A percentile compares a stretch with the other conserved stretches of the same genome.
phyloP scores from a whole-genome alignment of 92 coral and sea anemone species.

The Porites lobata region DNA sequence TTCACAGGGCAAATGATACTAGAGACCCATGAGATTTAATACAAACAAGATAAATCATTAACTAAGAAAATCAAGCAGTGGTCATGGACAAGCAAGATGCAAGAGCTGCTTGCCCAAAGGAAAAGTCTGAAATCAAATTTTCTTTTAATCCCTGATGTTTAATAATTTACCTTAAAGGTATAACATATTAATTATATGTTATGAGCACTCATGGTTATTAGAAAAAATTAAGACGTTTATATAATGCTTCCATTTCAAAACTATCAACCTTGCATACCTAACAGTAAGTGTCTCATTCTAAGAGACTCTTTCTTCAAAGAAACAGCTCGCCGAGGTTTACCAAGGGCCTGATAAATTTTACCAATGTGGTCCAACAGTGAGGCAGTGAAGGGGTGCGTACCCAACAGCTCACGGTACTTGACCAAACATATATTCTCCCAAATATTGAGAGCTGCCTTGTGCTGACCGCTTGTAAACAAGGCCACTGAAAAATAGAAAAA shows the following conservation, averaged over 20 bases:
- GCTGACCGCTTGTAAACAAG: constrained; percentile 14
- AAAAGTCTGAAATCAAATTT: no score
- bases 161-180: no score
- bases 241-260: not conserved
- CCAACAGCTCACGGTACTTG: constrained; percentile 59
- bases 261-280: constrained; percentile 6
- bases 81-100: no score
- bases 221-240: not conserved
- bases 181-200: no score
- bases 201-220: no score
- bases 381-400: constrained; percentile 83
- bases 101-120: no score
- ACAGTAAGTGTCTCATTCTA: constrained; percentile 70
- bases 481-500: constrained; percentile 71
- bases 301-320: constrained; percentile 60
- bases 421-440: constrained; percentile 61
- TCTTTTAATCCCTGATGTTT: no score
- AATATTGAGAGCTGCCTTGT: constrained; percentile 69
- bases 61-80: no score
- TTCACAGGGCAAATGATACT: no score
- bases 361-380: constrained; percentile 81
- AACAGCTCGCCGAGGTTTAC: constrained; percentile 39
- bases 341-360: constrained; percentile 58
- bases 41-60: no score
- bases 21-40: no score